Base-by-base conservation (phyloP, 2,797 vertebrate genomes). In the Lithobates pipiens region DNA sequence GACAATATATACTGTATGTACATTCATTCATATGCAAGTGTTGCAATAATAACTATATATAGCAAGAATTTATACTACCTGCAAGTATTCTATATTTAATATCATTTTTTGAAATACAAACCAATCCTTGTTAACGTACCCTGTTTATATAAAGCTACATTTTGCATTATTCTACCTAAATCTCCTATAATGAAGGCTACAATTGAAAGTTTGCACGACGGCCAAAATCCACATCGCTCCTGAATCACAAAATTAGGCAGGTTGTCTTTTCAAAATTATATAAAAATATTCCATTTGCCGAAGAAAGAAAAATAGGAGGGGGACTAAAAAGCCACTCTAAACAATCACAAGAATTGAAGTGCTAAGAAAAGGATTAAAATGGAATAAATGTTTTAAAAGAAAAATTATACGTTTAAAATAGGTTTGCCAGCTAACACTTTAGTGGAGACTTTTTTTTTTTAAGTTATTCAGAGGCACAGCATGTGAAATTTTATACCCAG, bases 381-480 rank as follows among this genome's bases (percentile, higher is more conserved):
- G 34, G 70, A 75, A 61, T 57, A 39, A 54, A 76, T 34, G 32
- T 32, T 42, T 82, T 72, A n/a, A 54, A 8, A 72, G 54, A 72
- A 44, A 68, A 82, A 82, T 67, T 46, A 76, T 83, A 23, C 42
- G 18, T 18, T 36, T 44, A 65, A 65, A 32, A 36, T 32, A 29
- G 21, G 7, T 46, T 70, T 82, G 42, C 70, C 39, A 65, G 63
- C 54, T 85, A 76, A 79, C 50, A 79, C 46, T 44, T 80, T 18
- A 69, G 34, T 3, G 69, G 44, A 65, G 76, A 76, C 57, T 36
- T 80, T 77, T 70, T 85, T 21, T 77, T 70, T 85, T 21, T 57
- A 13, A 68, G 61, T 76, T 68, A 80, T 85, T 85, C 72, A 70
- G 69, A 39, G 0, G 34, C 68, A 57, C 80, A 77, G 85, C 80